These are phyloP conservation scores for Drosophila hydei DNA, from an alignment of 1,140 invertebrate species.

Conservation along the genomic window DNA sequence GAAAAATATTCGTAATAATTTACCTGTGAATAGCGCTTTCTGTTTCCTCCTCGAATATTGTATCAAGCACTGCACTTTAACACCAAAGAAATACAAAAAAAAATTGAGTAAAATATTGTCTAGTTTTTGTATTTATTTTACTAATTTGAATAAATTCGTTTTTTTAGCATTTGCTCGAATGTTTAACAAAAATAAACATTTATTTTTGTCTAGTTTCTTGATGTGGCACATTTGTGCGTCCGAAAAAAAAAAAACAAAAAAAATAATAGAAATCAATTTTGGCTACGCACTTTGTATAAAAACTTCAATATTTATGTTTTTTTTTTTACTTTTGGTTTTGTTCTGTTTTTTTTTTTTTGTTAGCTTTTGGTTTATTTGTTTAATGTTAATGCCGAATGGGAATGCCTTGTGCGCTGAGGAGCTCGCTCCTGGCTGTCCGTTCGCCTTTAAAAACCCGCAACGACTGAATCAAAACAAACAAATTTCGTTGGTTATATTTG, in stretches of 20 bases:
- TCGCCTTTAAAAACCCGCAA: conserved; percentile 79
- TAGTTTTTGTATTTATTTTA: neutral
- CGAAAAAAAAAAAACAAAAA: neutral
- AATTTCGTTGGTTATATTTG: conserved; percentile 81
- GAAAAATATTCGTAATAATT: conserved; percentile 4
- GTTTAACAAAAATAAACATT: conserved; percentile 10
- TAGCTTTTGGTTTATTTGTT: conserved; percentile 12
- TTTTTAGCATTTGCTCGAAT: neutral
- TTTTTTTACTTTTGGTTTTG: neutral
- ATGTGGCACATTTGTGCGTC: conserved; percentile 6
- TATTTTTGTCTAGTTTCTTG: conserved; percentile 8
- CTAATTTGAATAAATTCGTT: neutral
- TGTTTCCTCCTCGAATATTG: neutral
- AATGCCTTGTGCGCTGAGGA: neutral
- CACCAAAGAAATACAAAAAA: conserved; percentile 19
- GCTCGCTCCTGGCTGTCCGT: conserved; percentile 46
- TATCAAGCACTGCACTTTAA: conserved; percentile 4
- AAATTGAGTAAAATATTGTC: conserved; percentile 1
- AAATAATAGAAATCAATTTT: neutral
- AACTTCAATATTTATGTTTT: conserved; percentile 25
- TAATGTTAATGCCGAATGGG: conserved; percentile 11
- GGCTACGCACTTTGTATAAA: conserved; percentile 8
- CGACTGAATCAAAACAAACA: conserved; percentile 84
- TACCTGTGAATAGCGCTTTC: neutral
- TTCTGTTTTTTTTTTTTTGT: conserved; percentile 4